Conservation (phyloP, 2,797 vertebrate genomes). For the Lepilemur ruficaudatus region DNA sequence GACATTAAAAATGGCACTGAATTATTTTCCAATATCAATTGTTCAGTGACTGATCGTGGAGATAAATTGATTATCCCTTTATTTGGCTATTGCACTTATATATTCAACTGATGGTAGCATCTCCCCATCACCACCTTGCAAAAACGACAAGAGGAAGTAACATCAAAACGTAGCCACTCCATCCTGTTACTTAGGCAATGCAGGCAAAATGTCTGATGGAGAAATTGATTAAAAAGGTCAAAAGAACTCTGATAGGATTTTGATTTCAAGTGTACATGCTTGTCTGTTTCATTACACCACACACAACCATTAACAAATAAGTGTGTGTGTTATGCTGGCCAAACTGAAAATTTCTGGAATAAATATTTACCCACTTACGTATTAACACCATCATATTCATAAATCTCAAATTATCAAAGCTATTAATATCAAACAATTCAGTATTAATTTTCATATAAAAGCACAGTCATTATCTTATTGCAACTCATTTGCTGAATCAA, state of each 20-base stretch:
- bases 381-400: not conserved
- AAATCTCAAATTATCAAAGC: not conserved
- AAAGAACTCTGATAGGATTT: not conserved
- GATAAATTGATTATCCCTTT: not conserved
- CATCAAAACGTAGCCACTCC: too few relatives aligned
- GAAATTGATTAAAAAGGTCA: not conserved
- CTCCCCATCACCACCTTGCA: not conserved
- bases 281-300: not conserved
- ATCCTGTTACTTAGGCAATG: not conserved
- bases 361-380: not conserved
- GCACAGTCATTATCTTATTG: not conserved
- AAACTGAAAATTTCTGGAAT: not conserved
- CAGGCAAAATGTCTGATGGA: not conserved
- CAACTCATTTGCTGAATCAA: not conserved
- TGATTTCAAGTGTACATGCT: not conserved
- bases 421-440: not conserved
- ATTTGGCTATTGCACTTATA: not conserved
- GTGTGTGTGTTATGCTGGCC: not conserved
- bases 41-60: not conserved
- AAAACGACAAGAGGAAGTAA: not conserved
- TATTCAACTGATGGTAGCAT: not conserved
- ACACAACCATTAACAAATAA: not conserved
- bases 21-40: not conserved
- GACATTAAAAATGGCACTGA: not conserved
- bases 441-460: conserved; percentile 7